A percentile compares a stretch with the other conserved stretches of the same genome.
Evolutionary conservation across 2,888 invertebrate genomes (phyloP).

Genomic region (Ectemnius continuus): DNA sequence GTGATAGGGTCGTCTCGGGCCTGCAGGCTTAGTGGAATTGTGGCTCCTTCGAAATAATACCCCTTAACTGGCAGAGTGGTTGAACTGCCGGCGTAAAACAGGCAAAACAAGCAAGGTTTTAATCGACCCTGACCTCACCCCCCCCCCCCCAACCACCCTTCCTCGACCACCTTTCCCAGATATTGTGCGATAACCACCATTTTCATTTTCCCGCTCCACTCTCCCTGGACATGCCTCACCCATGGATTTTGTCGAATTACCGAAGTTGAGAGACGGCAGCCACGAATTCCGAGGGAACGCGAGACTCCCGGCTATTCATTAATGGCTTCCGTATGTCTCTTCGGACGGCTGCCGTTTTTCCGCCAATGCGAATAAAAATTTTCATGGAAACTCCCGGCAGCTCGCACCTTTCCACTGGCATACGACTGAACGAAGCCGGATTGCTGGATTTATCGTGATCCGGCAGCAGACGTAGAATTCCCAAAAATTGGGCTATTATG

Average conservation of each 20-base stretch:
- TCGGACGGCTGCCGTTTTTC: no score
- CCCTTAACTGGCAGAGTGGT: slow-evolving; percentile 58
- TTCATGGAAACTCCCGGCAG: no score
- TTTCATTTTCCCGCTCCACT: slow-evolving; percentile 21
- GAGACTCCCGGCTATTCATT: no score
- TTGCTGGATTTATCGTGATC: no score
- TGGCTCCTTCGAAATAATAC: slow-evolving; percentile 60
- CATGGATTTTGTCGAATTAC: no score
- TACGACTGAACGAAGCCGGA: no score
- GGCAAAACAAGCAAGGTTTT: slow-evolving; percentile 50
- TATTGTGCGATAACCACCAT: slow-evolving; percentile 31
- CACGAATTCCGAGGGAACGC: slow-evolving; percentile 37
- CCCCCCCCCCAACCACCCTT: neutral
- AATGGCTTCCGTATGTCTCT: no score
- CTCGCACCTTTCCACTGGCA: no score
- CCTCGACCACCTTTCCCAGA: neutral
- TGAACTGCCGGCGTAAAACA: slow-evolving; percentile 20
- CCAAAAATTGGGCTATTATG: no score
- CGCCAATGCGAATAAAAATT: no score
- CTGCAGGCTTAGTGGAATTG: slow-evolving; percentile 24
- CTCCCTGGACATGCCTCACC: neutral
- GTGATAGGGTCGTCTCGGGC: slow-evolving; percentile 30
- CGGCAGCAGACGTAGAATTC: no score
- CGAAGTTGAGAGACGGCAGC: neutral
- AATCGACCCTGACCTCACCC: slow-evolving; percentile 40